Evolutionary conservation across 2,888 invertebrate genomes (phyloP).

Genomic region (Schizaphis graminum): DNA sequence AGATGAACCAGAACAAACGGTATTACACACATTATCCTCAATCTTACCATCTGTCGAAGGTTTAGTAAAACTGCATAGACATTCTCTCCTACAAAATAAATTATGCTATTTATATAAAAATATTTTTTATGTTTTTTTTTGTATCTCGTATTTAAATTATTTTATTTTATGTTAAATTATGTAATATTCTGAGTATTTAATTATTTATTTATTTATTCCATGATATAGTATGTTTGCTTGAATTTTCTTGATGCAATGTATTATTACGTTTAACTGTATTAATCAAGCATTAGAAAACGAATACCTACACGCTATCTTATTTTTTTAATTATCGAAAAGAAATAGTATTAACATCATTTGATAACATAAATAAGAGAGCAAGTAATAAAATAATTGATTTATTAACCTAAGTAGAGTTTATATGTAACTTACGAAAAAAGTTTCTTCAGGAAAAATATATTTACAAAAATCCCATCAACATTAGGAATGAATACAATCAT

Average conservation of each 20-base stretch:
- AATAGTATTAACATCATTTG: not conserved
- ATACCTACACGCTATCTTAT: not conserved
- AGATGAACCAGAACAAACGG: conserved; percentile 58
- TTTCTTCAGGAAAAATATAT: not conserved
- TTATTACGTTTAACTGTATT: not conserved
- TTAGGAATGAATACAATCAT: not conserved
- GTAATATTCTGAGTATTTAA: not conserved
- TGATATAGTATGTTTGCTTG: not conserved
- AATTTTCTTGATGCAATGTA: not conserved
- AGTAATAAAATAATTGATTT: not conserved
- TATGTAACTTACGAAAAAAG: not conserved
- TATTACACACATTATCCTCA: conserved; percentile 45
- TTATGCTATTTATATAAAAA: not conserved
- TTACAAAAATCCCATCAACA: not conserved
- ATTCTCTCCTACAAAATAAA: conserved; percentile 8
- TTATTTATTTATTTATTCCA: not conserved
- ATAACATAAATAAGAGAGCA: not conserved
- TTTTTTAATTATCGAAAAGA: not conserved
- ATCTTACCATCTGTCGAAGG: not conserved
- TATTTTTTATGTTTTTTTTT: not conserved
- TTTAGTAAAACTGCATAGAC: conserved; percentile 34
- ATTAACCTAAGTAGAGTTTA: not conserved
- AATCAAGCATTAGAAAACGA: not conserved
- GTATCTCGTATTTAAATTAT: not conserved
- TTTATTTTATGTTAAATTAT: not conserved